Evolutionary conservation across 2,888 invertebrate genomes (phyloP), one percentile per base, ranked within the genome.

Genomic region (Leucoptera coffeella): DNA sequence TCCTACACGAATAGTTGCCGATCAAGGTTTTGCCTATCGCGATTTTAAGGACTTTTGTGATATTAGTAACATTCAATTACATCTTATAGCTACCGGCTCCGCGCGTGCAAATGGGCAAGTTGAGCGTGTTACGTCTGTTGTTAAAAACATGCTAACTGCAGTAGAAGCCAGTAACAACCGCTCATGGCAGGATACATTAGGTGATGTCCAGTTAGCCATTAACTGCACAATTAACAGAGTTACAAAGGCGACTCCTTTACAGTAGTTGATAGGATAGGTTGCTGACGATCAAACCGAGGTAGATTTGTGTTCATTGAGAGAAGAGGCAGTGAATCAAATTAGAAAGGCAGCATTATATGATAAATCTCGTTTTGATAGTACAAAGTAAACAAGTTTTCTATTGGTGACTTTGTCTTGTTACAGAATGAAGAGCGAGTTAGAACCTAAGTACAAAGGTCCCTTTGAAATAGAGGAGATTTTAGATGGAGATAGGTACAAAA

Each of bases 131-230:
- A 40, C 41, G 38, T 31, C 32, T 9, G 32, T 30, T 3, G 23
- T 40, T 4, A 36, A 39, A 22, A 28, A 28, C 14, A 40, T 41
- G 41, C 23, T 42, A 1, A 42, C 41, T 2, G 27, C 34, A 1
- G 38, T 37, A 7, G 42, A 43, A 26, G 27, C 28, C 6, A 14
- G 9, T 9, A 27, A 22, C 2, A 29, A 35, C 14, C 26, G 32
- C 3, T 36, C 41, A 0, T 43, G 43, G 42, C 41, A 42, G 23
- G 38, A n/a, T n/a, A n/a, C n/a, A n/a, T n/a, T n/a, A n/a, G n/a
- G n/a, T n/a, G n/a, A n/a, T n/a, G n/a, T n/a, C n/a, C n/a, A n/a
- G n/a, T n/a, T n/a, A n/a, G n/a, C n/a, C n/a, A n/a, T n/a, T n/a
- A n/a, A n/a, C n/a, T 33, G 37, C 21, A 40, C 42, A 0, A 23